phyloP scores from a whole-genome alignment of 53 echinoderm and acorn worm genomes.

The Holothuria scabra region DNA sequence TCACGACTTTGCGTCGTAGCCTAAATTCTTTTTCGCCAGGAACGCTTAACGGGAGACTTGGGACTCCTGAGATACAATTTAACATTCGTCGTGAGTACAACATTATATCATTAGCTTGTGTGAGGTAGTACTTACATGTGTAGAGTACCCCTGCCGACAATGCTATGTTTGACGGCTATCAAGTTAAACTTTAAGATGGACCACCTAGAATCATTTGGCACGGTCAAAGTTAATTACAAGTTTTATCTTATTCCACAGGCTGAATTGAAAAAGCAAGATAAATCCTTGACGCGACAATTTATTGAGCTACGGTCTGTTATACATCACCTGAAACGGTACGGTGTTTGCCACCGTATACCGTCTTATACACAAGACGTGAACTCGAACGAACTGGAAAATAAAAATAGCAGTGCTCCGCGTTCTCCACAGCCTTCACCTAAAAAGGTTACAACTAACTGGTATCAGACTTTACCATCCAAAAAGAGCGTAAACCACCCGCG shows the following conservation, averaged over 20 bases:
- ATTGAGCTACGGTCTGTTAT: conserved; percentile 91
- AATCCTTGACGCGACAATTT: conserved; percentile 91
- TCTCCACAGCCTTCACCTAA: conserved; percentile 29
- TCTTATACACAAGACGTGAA: conserved; percentile 33
- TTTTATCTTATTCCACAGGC: conserved; percentile 60
- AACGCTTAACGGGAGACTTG: too few species aligned
- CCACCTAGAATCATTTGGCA: background rate
- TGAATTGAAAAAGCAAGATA: conserved; percentile 87
- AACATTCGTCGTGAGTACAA: too few species aligned
- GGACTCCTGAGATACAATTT: too few species aligned
- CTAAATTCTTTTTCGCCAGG: too few species aligned
- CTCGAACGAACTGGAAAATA: background rate
- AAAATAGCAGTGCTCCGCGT: background rate
- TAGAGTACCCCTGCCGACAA: too few species aligned
- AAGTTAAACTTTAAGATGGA: background rate
- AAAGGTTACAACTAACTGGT: conserved; percentile 18
- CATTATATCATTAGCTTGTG: too few species aligned
- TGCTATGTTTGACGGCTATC: too few species aligned
- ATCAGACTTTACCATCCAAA: conserved; percentile 33
- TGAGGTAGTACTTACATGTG: too few species aligned
- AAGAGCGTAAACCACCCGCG: conserved; percentile 24
- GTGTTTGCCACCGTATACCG: conserved; percentile 17
- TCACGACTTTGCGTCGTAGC: too few species aligned
- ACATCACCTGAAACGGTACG: conserved; percentile 71
- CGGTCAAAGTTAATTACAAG: background rate